Percentiles rank a stretch among this genome's conserved stretches.
phyloP scores from a whole-genome alignment of 2,797 vertebrate species.

The Remorina albescens region DNA sequence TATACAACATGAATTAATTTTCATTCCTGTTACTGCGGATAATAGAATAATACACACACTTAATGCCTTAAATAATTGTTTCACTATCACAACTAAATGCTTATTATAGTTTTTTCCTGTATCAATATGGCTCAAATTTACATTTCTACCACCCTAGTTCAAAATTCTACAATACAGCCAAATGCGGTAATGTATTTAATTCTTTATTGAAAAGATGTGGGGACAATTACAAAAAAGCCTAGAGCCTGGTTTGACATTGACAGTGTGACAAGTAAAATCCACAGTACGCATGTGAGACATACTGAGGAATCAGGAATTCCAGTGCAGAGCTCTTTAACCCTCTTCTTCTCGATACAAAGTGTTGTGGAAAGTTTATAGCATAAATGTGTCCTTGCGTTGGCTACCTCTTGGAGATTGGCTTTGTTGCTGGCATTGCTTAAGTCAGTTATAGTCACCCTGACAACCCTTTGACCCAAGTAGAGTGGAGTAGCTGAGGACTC shows the following conservation, averaged over 20 bases:
- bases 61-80: not conserved
- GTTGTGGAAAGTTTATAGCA: constrained; percentile 41
- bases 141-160: not conserved
- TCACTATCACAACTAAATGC: not conserved
- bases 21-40: not conserved
- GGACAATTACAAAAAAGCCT: not conserved
- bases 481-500: constrained; percentile 51
- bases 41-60: not conserved
- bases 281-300: not conserved
- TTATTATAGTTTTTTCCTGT: no score
- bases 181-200: not conserved
- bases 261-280: not conserved
- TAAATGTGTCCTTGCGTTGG: constrained; percentile 46
- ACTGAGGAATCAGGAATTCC: not conserved
- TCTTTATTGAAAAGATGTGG: constrained; percentile 4
- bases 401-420: constrained; percentile 65
- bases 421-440: constrained; percentile 50
- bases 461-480: constrained; percentile 69
- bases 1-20: no score
- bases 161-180: not conserved
- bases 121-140: not conserved
- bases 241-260: not conserved
- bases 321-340: not conserved
- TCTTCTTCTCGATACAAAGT: constrained; percentile 15
- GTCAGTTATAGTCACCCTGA: constrained; percentile 75